phyloP scores from a whole-genome alignment of 2,113 vertebrate species.

The Albula goreensis region DNA sequence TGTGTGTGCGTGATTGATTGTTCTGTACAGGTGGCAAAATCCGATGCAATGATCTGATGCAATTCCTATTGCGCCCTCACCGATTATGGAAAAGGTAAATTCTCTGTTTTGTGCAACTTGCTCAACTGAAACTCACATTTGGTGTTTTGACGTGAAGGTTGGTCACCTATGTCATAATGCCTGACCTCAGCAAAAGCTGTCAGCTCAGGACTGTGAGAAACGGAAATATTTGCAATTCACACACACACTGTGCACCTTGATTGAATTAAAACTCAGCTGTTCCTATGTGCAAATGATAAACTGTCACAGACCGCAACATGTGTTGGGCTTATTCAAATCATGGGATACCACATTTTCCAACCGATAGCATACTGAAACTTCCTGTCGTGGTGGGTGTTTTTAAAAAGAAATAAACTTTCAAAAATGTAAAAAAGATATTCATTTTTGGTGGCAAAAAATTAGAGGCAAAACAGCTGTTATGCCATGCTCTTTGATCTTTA shows the following conservation, averaged over 20 bases:
- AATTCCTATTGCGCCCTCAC: no score
- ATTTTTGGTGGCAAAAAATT: no score
- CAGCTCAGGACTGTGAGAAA: background rate
- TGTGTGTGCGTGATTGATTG: background rate
- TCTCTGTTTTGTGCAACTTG: no score
- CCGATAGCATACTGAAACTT: background rate
- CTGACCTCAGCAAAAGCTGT: no score
- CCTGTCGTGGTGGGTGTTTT: background rate
- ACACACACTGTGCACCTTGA: background rate
- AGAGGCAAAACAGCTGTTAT: no score
- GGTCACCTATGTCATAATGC: background rate
- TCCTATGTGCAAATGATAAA: background rate
- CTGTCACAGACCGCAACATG: background rate
- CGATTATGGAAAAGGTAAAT: constrained; percentile 18
- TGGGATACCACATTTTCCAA: background rate
- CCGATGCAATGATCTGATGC: no score
- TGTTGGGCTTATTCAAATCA: no score
- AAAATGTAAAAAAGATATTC: no score
- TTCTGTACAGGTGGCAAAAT: no score
- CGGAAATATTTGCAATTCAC: background rate
- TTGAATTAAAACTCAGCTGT: background rate
- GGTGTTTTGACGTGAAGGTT: background rate
- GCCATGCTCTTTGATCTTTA: background rate
- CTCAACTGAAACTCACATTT: no score
- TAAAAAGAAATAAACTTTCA: background rate